Evolutionary conservation across 64 coral and sea anemone species (phyloP).

Genomic region (Pachyseris speciosa): DNA sequence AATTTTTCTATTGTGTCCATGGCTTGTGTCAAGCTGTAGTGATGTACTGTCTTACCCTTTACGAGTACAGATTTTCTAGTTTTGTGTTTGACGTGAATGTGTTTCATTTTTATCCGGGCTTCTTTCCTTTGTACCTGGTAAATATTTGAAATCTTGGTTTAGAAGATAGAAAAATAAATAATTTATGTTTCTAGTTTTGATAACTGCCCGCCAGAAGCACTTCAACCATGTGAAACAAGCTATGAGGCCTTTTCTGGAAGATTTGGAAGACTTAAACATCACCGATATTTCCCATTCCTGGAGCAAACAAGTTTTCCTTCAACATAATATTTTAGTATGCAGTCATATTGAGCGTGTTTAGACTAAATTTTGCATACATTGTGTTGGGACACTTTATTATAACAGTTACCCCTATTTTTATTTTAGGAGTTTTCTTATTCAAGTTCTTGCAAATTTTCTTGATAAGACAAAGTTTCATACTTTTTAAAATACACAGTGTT

Average conservation of each 20-base stretch:
- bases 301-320: neutral
- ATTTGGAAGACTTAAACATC: neutral
- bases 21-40: neutral
- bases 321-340: neutral
- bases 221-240: neutral
- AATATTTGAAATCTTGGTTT: constrained; percentile 52
- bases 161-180: constrained; percentile 38
- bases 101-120: neutral
- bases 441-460: too few relatives aligned
- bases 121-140: constrained; percentile 48
- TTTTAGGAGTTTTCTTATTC: too few relatives aligned
- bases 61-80: neutral
- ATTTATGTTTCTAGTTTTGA: constrained; percentile 21
- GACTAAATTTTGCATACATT: neutral
- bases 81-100: neutral
- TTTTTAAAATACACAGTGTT: neutral
- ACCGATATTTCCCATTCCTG: neutral
- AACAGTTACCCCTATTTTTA: too few relatives aligned
- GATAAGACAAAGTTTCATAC: neutral
- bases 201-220: neutral
- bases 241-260: neutral
- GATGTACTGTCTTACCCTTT: neutral
- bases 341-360: neutral
- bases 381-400: neutral
- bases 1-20: neutral